Base-by-base conservation (phyloP, 2,888 invertebrate genomes). In the Palloptera scutellata region DNA sequence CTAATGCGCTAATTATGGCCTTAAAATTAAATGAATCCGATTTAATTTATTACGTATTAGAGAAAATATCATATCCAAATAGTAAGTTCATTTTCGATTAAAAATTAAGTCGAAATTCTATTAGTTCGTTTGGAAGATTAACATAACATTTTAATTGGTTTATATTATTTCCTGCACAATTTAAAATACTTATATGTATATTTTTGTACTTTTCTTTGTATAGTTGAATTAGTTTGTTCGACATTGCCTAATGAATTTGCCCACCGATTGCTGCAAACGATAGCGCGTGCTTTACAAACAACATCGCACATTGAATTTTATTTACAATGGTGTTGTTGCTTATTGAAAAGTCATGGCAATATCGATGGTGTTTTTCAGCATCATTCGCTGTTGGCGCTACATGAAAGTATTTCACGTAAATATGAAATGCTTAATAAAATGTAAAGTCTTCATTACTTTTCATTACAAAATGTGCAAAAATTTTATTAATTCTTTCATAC, bases 271-370 rank as follows among this genome's bases (percentile, higher is more conserved):
- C 85, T 97, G 13, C 86, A 87, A 69, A 91, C 91, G 74, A 78
- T 96, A 51, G 91, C 93, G 0, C 87, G 88, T 1, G 88, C 91
- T 60, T 81, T 98, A 20, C 95, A 94, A 75, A 87, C 87, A 43
- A 92, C 95, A 1, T 87, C 89, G 0, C 97, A 98, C 79, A 80
- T 98, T 53, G 95, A 98, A 78, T 97, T 95, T 80, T 94, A 98
- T 80, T 86, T 97, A 48, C 85, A 88, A 55, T 97, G 97, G 97
- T 87, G 91, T 51, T 88, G 90, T 74, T 85, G 86, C 15, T 82
- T 96, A 2, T 83, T 97, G 48, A 90, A 89, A 0, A 82, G 85
- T 45, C 91, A 91, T 79, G 91, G 91, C 10, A 87, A 89, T 83
- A 88, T 70, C 82, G 86, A 81, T 73, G 87, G 72, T 83, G 88